Conservation (phyloP, 2,113 vertebrate genomes). For the Abramis brama region DNA sequence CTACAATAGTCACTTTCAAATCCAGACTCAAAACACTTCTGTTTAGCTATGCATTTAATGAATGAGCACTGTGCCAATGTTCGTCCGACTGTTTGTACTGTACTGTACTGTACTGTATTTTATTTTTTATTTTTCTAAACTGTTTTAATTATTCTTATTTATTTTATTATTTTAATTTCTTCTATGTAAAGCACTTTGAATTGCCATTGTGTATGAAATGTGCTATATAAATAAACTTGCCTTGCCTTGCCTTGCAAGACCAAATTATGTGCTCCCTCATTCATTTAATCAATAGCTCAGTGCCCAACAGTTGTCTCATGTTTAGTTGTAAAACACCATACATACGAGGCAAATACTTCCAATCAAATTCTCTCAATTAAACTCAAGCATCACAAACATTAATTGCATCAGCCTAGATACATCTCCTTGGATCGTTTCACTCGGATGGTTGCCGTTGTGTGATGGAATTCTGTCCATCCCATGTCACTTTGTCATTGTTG, state of each 20-base stretch:
- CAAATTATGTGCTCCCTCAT: not conserved
- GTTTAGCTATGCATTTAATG: too few relatives aligned
- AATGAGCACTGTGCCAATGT: too few relatives aligned
- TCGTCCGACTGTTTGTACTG: too few relatives aligned
- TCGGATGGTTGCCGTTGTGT: conserved; percentile 39
- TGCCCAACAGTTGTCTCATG: not conserved
- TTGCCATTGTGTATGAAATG: too few relatives aligned
- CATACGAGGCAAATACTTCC: not conserved
- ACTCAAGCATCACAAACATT: not conserved
- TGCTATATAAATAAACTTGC: too few relatives aligned
- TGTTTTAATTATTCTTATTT: too few relatives aligned
- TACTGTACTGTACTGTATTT: too few relatives aligned
- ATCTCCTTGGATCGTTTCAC: conserved; percentile 55
- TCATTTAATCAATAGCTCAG: not conserved
- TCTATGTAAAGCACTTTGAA: too few relatives aligned
- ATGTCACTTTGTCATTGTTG: conserved; percentile 55
- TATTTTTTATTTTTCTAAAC: too few relatives aligned
- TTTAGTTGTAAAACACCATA: not conserved
- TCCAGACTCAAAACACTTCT: too few relatives aligned
- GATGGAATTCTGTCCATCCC: conserved; percentile 57
- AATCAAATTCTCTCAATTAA: not conserved
- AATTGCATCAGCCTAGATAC: not conserved
- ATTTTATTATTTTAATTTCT: too few relatives aligned
- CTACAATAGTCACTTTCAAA: too few relatives aligned
- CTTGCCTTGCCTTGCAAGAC: not conserved